Base-by-base conservation (phyloP, 2,113 vertebrate species). In the Capreolus pygargus region DNA sequence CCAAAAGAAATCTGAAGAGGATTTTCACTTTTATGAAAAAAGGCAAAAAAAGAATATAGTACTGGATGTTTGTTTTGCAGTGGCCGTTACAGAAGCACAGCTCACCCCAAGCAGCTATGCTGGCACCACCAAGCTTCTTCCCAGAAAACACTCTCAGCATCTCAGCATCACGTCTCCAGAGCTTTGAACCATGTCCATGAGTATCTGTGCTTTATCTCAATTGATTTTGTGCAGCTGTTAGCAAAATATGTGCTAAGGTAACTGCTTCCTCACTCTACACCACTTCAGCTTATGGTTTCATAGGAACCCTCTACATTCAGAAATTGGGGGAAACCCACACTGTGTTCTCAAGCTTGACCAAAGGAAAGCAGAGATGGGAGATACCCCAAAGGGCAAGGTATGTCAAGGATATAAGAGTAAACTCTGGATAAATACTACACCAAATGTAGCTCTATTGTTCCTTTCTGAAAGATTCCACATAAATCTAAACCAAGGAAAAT, bases 281-380 rank as follows among this genome's bases (percentile, higher is more conserved):
- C 50, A 25, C 52, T 83, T 83, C 33, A 25, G 81, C 33, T 83
- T 36, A 7, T 23, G 33, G 21, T 36, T 83, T 55, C 50, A 25
- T 54, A 36, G 81, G 50, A n/a, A 54, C 19, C 7, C 30, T n/a
- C 30, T 54, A n/a, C 47, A 52, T 82, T n/a, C 47, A 82, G 50
- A 36, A 54, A n/a, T 0, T 13, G 11, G 28, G 5, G 5, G 0
- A 54, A 54, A n/a, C 33, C 30, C 33, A 25, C 50, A n/a, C 14
- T 9, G 27, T 36, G 7, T 86, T 52, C n/a, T 81, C 25, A 12
- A 82, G 81, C 64, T 16, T 79, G 43, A 28, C 50, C 43, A 21
- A 52, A 60, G 50, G 57, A 54, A 84, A 58, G 25, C 61, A 93
- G 50, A 86, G 12, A 7, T 30, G 27, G 52, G 55, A 27, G 21